Conservation (phyloP, 2,888 invertebrate genomes). For the Macrophya annulata region DNA sequence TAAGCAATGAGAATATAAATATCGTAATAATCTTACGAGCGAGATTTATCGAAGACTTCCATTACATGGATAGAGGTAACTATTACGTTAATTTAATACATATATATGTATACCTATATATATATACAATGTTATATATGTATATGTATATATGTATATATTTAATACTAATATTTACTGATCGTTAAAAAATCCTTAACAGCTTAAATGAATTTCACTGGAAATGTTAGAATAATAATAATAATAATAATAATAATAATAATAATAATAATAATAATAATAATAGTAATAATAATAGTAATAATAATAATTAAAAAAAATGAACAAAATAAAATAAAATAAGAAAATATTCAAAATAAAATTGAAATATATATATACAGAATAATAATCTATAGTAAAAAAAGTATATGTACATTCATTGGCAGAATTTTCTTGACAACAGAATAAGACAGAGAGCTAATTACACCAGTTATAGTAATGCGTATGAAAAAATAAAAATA, state of each 20-base stretch:
- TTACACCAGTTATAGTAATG: background rate
- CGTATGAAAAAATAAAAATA: background rate
- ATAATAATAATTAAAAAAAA: slow-evolving; percentile 52
- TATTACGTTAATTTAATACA: slow-evolving; percentile 55
- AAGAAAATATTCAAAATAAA: slow-evolving; percentile 15
- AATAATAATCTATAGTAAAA: slow-evolving; percentile 48
- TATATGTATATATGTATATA: slow-evolving; percentile 20
- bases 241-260: slow-evolving; percentile 16
- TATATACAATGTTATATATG: slow-evolving; percentile 28
- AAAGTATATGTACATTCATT: slow-evolving; percentile 73
- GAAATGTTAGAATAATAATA: slow-evolving; percentile 39
- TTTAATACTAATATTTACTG: slow-evolving; percentile 44
- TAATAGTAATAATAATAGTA: no score
- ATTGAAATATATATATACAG: slow-evolving; percentile 47
- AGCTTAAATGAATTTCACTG: slow-evolving; percentile 52
- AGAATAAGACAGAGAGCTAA: slow-evolving; percentile 50
- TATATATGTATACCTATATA: slow-evolving; percentile 31
- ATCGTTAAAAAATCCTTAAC: slow-evolving; percentile 43
- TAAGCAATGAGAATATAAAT: slow-evolving; percentile 23
- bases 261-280: slow-evolving; percentile 39
- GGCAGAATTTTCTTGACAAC: slow-evolving; percentile 66
- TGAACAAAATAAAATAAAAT: slow-evolving; percentile 60
- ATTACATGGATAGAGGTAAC: slow-evolving; percentile 54
- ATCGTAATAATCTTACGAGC: slow-evolving; percentile 45
- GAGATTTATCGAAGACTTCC: slow-evolving; percentile 52